Evolutionary conservation across 2,797 vertebrate genomes (phyloP), one percentile per base, ranked within the genome.

Genomic region (Sciaenops ocellatus): DNA sequence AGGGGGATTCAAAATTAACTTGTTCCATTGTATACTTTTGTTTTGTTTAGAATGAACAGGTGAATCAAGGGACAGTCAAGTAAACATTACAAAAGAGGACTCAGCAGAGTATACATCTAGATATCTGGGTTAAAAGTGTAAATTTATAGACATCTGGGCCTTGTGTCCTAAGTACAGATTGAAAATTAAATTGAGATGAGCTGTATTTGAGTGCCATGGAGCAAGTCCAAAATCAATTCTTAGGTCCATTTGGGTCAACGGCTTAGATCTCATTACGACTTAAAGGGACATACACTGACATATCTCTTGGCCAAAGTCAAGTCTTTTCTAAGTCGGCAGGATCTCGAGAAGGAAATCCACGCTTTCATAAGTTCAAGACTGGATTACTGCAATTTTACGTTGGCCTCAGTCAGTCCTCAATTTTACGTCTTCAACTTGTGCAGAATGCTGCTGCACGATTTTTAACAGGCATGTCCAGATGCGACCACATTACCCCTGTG

Each of bases 11-110:
- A 10, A 67, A 54, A 26, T 11, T 0, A 26, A 65, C 63, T 38
- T 30, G 54, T 48, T 57, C 7, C 5, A 20, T 76, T 56, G 30
- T 26, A 20, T 57, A 41, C 59, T 61, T 67, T 62, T 42, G 48
- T 61, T 67, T 62, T 42, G 48, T 15, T 54, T 62, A 54, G 22
- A 54, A 20, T 3, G n/a, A 38, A 20, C 5, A 18, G 34, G 18
- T 79, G 64, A 66, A 44, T 52, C n/a, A 10, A n/a, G 4, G 12
- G 41, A 10, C 6, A 15, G 18, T 57, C 42, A 56, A 63, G 63
- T 52, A 44, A 34, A 4, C 3, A 6, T 18, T 3, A n/a, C 3
- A 12, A 62, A 46, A 17, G 60, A 62, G 1, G n/a, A 7, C 17
- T 3, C 10, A 46, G 38, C 5, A 26, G 3, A 16, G 16, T 3